Conservation (phyloP, 2,888 invertebrate genomes). For the Tigriopus californicus region DNA sequence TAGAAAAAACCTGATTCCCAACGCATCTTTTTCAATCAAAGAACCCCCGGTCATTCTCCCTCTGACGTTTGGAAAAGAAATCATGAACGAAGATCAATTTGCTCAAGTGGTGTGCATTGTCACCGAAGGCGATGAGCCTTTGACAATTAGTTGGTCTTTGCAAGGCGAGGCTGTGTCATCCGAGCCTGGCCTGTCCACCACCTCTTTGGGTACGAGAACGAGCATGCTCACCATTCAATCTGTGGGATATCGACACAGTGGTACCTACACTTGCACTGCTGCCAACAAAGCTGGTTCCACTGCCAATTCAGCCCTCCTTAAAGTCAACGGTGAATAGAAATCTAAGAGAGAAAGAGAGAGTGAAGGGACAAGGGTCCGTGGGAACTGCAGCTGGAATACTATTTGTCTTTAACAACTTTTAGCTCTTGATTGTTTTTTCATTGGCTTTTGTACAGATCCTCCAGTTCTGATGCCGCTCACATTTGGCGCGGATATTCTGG, state of each 20-base stretch:
- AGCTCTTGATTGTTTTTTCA: conserved; percentile 14
- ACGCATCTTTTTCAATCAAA: conserved; percentile 19
- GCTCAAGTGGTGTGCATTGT: conserved; percentile 24
- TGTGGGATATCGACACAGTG: conserved; percentile 39
- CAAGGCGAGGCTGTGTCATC: conserved; percentile 26
- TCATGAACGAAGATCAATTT: conserved; percentile 19
- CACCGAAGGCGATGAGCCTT: conserved; percentile 28
- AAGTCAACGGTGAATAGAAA: conserved; percentile 31
- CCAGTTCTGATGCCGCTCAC: conserved; percentile 37
- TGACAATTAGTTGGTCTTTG: conserved; percentile 28
- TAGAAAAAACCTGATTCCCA: no score
- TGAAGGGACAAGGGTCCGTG: not conserved
- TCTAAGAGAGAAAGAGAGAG: not conserved
- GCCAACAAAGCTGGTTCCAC: conserved; percentile 32
- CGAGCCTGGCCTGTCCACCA: conserved; percentile 24
- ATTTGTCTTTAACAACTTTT: no score
- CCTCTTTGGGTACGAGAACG: conserved; percentile 36
- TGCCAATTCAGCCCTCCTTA: conserved; percentile 26
- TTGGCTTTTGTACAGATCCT: conserved; percentile 31
- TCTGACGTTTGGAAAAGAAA: conserved; percentile 40
- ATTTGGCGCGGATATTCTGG: conserved; percentile 33
- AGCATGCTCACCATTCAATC: conserved; percentile 47
- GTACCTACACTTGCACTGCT: conserved; percentile 54
- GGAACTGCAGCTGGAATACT: not conserved
- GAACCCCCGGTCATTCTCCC: conserved; percentile 33